Percentiles rank a stretch among this genome's conserved stretches.
Evolutionary conservation across 2,888 invertebrate species (phyloP).

Genomic region (Philonicus albiceps): DNA sequence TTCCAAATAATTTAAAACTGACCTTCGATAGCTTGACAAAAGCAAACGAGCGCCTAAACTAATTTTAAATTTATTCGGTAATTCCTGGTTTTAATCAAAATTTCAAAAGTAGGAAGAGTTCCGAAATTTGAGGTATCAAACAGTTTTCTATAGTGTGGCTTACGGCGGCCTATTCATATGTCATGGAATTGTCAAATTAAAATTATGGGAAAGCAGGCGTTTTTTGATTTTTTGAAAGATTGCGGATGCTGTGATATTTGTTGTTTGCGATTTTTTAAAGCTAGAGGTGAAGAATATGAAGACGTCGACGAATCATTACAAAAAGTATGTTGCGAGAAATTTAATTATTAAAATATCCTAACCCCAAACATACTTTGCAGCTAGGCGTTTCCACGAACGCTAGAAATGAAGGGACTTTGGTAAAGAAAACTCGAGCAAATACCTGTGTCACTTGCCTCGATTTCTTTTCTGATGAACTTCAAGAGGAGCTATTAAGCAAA

Average conservation of each 20-base stretch:
- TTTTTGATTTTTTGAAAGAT: conserved; percentile 65
- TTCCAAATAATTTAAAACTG: too few relatives aligned
- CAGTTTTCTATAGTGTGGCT: too few relatives aligned
- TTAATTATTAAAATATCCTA: not conserved
- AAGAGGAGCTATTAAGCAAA: conserved; percentile 66
- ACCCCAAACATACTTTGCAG: not conserved
- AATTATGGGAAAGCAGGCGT: conserved; percentile 55
- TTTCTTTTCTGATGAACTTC: conserved; percentile 69
- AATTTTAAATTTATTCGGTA: too few relatives aligned
- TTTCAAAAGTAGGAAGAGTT: too few relatives aligned
- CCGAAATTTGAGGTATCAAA: too few relatives aligned
- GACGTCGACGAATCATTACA: conserved; percentile 64
- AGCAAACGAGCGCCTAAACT: too few relatives aligned
- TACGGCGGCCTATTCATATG: not conserved
- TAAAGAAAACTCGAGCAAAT: not conserved
- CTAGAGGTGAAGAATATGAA: conserved; percentile 67
- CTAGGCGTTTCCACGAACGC: not conserved
- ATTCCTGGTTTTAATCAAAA: too few relatives aligned
- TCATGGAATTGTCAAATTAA: not conserved
- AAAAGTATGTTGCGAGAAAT: conserved; percentile 63
- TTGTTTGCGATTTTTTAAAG: conserved; percentile 73
- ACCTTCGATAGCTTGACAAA: too few relatives aligned
- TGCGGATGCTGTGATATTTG: conserved; percentile 75
- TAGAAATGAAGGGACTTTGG: not conserved
- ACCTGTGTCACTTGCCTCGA: conserved; percentile 78